Base-by-base conservation (phyloP, 2,888 invertebrate genomes). In the Thymelicus sylvestris region DNA sequence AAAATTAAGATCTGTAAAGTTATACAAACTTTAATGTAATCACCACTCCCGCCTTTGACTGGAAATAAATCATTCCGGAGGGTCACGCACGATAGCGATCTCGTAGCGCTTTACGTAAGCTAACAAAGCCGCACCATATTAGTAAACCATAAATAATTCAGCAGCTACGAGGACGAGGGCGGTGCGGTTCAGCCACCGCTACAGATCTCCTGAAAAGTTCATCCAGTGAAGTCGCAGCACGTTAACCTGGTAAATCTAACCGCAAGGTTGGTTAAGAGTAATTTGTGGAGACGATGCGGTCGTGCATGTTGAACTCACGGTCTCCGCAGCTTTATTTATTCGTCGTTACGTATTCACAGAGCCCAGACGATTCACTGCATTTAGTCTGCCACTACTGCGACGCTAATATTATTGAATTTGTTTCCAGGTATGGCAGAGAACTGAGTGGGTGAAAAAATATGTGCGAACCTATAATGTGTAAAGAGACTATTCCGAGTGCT, bases 141-240 rank as follows among this genome's bases (percentile, higher is more conserved):
- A 12, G 80, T 76, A 73, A 73, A 72, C 72, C 77, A 86, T 87
- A 81, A 86, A 89, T 87, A 83, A 89, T 87, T 87, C 83, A 78
- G 64, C 74, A 72, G 74, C 73, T 74, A 72, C 71, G 71, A 73
- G 73, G 68, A 64, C 74, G 65, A 44, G 38, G 41, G 71, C 61
- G 68, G 41, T 24, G 57, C 13, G 69, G 68, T 59, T 66, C 75
- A 72, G 71, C 74, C 62, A 39, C 24, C 50, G 38, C 76, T 72
- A 66, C 71, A 72, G 73, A 77, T 78, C 81, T 80, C 81, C 83
- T 80, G 79, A 76, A 86, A 87, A 87, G 81, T 88, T 86, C 76
- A 78, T 87, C 87, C 88, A 85, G 80, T 83, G 80, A 80, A 81
- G 77, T 78, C 79, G 71, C 72, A 77, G 74, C 79, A 57, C 59